Conservation (phyloP, 2,113 vertebrate species). For the Lepus americanus region DNA sequence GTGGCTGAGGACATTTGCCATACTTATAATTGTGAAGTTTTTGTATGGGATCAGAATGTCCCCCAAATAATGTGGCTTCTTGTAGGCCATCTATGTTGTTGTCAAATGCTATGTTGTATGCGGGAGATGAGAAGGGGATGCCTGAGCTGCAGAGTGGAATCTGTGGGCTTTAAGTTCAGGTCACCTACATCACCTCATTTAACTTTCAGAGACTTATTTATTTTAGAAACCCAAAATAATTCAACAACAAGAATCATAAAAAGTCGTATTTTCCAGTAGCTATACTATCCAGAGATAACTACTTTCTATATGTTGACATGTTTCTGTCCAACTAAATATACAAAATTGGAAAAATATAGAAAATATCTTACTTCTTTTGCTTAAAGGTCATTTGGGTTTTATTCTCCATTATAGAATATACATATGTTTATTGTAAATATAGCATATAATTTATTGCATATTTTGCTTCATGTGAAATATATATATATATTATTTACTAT, state of each 20-base stretch:
- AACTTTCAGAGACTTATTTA: neutral
- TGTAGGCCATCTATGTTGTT: no score
- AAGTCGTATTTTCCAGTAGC: neutral
- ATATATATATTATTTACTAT: neutral
- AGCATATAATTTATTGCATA: neutral
- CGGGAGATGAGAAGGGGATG: neutral
- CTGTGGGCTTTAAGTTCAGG: no score
- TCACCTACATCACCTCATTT: neutral
- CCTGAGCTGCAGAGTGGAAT: neutral
- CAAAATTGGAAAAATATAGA: neutral
- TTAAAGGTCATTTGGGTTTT: neutral
- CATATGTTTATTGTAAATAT: neutral
- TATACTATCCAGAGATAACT: neutral
- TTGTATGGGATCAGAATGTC: neutral
- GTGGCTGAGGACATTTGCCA: neutral
- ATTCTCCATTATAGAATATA: neutral
- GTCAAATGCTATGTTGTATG: rapidly evolving
- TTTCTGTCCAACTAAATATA: neutral
- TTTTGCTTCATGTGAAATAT: neutral
- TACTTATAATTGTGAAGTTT: neutral
- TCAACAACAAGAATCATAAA: neutral
- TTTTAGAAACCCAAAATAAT: neutral
- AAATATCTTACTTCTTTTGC: neutral
- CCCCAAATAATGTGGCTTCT: neutral
- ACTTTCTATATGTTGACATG: neutral